phyloP scores from a whole-genome alignment of 2,888 invertebrate species.

The Altica lythri region DNA sequence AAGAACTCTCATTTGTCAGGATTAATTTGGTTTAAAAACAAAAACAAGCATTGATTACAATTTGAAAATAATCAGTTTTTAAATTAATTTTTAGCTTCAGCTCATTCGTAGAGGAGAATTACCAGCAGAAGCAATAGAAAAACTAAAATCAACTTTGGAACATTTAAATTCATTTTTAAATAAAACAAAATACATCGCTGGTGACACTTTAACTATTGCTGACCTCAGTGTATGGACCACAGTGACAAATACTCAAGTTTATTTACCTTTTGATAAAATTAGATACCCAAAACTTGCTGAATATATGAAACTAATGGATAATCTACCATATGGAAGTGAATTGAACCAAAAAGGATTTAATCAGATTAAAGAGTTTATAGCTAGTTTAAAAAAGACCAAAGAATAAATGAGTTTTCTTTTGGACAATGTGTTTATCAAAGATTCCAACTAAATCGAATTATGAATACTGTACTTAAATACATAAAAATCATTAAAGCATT shows the following conservation, averaged over 20 bases:
- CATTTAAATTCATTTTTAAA: not conserved
- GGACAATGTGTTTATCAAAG: too few species aligned
- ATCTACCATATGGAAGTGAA: not conserved
- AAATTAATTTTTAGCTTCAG: not conserved
- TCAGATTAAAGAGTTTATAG: too few species aligned
- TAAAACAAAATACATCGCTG: not conserved
- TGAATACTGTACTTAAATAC: too few species aligned
- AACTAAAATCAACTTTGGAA: not conserved
- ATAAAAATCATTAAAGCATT: too few species aligned
- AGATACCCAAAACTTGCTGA: not conserved
- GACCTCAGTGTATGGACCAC: conserved; percentile 8
- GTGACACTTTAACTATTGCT: not conserved
- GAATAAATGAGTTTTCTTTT: too few species aligned
- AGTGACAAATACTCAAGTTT: not conserved
- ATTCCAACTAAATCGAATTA: too few species aligned
- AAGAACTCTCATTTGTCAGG: too few species aligned
- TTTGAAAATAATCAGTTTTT: too few species aligned
- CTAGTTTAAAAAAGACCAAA: too few species aligned
- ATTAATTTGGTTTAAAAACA: too few species aligned
- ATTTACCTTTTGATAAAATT: not conserved
- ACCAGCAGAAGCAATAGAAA: not conserved
- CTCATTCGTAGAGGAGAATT: not conserved
- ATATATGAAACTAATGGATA: not conserved
- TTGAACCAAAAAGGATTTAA: too few species aligned
- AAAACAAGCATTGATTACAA: not conserved